These are phyloP conservation scores for Patella ulyssiponensis DNA, from an alignment of 2,888 invertebrate species.

Conservation along the genomic window DNA sequence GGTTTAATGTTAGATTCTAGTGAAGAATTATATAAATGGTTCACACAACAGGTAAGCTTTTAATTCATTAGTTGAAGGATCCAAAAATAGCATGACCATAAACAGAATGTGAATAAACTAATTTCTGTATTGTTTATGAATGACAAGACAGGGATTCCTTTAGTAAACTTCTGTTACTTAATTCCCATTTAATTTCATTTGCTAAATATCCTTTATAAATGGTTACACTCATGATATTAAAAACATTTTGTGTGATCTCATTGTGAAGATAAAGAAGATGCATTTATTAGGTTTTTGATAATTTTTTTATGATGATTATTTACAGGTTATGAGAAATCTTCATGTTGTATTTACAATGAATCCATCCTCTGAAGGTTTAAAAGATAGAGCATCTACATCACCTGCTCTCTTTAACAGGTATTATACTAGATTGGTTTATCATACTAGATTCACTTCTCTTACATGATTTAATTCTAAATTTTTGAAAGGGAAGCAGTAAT, in stretches of 20 bases:
- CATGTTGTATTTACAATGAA: conserved; percentile 99
- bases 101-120: not conserved
- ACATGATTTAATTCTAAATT: no score
- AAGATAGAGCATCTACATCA: conserved; percentile 98
- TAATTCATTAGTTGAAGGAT: not conserved
- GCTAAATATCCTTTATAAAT: no score
- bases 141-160: not conserved
- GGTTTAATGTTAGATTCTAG: conserved; percentile 98
- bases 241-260: no score
- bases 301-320: not conserved
- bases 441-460: no score
- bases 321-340: conserved; percentile 95
- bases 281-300: no score
- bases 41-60: conserved; percentile 81
- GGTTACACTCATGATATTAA: no score
- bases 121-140: not conserved
- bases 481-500: no score
- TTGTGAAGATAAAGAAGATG: no score
- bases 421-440: no score
- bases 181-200: not conserved
- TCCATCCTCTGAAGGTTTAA: conserved; percentile 97
- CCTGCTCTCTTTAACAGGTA: conserved; percentile 96
- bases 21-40: conserved; percentile 99
- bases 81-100: not conserved
- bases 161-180: not conserved